Conservation (phyloP, 2,113 vertebrate genomes). For the Raja brachyura region DNA sequence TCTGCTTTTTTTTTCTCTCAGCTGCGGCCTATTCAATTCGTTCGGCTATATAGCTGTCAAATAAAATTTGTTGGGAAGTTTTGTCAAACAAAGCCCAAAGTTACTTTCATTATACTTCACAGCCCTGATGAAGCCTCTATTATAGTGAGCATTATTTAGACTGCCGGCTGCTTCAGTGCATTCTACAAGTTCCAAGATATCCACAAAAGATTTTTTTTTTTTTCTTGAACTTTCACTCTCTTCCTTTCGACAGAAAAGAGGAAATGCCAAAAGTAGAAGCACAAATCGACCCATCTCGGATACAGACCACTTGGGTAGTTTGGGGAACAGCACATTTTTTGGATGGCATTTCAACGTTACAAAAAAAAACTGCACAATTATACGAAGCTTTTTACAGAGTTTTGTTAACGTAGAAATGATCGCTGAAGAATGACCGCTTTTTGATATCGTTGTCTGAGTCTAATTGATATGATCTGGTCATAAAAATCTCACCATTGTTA, state of each 20-base stretch:
- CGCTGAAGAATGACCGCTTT: background rate
- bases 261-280: slow-evolving; percentile 15
- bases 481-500: background rate
- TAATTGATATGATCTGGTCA: background rate
- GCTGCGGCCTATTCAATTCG: slow-evolving; percentile 39
- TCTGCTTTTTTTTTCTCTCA: slow-evolving; percentile 40
- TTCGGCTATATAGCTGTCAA: slow-evolving; percentile 38
- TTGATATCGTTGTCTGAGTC: background rate
- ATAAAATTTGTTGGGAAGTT: slow-evolving; percentile 39
- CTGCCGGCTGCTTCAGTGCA: slow-evolving; percentile 24
- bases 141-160: slow-evolving; percentile 31
- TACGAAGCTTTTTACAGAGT: background rate
- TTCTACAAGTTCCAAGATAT: slow-evolving; percentile 37
- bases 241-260: background rate
- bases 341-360: background rate
- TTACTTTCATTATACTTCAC: slow-evolving; percentile 34
- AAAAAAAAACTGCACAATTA: background rate
- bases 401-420: background rate
- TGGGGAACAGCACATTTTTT: background rate
- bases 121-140: slow-evolving; percentile 35
- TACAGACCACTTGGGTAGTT: background rate
- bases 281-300: slow-evolving; percentile 9
- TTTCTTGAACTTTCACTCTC: slow-evolving; percentile 29
- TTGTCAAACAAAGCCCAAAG: slow-evolving; percentile 34
- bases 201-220: slow-evolving; percentile 35